Percentiles rank a stretch among this genome's conserved stretches.
Evolutionary conservation across 2,888 invertebrate species (phyloP).

Genomic region (Drosophila falleni): DNA sequence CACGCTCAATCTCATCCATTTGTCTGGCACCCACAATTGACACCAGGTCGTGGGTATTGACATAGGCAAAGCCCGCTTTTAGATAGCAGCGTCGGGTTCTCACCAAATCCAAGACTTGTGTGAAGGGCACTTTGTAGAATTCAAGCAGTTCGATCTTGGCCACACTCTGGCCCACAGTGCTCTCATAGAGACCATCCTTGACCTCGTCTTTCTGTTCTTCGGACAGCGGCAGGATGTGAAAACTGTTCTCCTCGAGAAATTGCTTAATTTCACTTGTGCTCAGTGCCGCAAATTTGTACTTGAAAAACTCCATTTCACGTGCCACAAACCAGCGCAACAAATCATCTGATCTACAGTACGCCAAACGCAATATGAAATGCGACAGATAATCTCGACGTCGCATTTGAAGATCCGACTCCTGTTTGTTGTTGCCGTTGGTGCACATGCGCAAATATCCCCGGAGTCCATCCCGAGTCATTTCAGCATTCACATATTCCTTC

Average conservation of each 20-base stretch:
- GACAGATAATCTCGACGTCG: slow-evolving; percentile 94
- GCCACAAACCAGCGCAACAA: slow-evolving; percentile 94
- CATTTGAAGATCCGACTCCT: slow-evolving; percentile 88
- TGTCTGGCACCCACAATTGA: slow-evolving; percentile 93
- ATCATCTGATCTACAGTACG: slow-evolving; percentile 95
- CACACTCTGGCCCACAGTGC: slow-evolving; percentile 87
- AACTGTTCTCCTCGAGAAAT: slow-evolving; percentile 89
- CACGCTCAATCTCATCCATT: slow-evolving; percentile 86
- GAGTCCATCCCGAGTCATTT: slow-evolving; percentile 89
- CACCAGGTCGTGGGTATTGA: slow-evolving; percentile 93
- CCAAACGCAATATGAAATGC: slow-evolving; percentile 96
- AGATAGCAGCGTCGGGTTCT: slow-evolving; percentile 92
- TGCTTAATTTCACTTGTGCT: slow-evolving; percentile 87
- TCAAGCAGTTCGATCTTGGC: slow-evolving; percentile 88
- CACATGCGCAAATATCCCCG: slow-evolving; percentile 89
- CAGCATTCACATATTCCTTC: slow-evolving; percentile 88
- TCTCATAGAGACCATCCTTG: slow-evolving; percentile 88
- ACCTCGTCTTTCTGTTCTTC: slow-evolving; percentile 89
- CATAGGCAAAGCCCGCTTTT: slow-evolving; percentile 93
- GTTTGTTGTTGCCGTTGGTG: slow-evolving; percentile 86
- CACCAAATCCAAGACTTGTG: slow-evolving; percentile 94
- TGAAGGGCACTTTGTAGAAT: slow-evolving; percentile 94
- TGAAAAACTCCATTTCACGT: slow-evolving; percentile 96
- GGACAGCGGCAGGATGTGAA: slow-evolving; percentile 89
- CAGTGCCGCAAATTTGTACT: slow-evolving; percentile 90